Evolutionary conservation across 2,797 vertebrate genomes (phyloP), one percentile per base, ranked within the genome.

Genomic region (Delichon dasypus): DNA sequence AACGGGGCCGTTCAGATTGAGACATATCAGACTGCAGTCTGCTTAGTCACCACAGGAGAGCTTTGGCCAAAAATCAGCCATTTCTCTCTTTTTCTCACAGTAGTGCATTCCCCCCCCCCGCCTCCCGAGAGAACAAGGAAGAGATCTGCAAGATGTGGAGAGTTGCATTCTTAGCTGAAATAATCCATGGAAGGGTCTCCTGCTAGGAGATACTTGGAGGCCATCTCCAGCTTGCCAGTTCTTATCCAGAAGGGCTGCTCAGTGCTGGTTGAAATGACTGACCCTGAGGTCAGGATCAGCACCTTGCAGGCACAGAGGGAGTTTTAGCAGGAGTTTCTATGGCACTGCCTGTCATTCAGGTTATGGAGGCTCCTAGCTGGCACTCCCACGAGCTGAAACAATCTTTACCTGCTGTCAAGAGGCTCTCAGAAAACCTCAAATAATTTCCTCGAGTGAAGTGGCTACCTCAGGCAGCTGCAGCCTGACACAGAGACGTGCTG

Each of bases 341-440:
- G 95, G 48, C 74, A 77, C 27, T 92, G 72, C 53, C 32, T 40
- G 85, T 91, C 88, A 80, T 88, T 93, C 77, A 74, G 90, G 67
- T 89, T 92, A 68, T 77, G 81, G 95, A 94, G 84, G 78, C 83
- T 82, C 85, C 83, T 87, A 51, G 72, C n/a, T 94, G 95, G 90
- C 93, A 68, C 83, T 94, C 93, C 94, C 85, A 82, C 85, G 42
- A 85, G 89, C 88, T 94, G 88, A 93, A 96, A 85, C 83, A 93
- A 91, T 91, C 91, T 85, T 91, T 42, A 85, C 83, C 83, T 93
- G 12, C 74, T 94, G 89, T 95, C 80, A 93, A 94, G 93, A 94
- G 93, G 83, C 91, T 94, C 93, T 96, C 77, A 93, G 90, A 73
- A 95, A 85, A 95, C 83, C 79, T 96, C 93, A 94, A 93, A 95